These are phyloP conservation scores for Tachina fera DNA, from an alignment of 2,888 invertebrate species.

Conservation along the genomic window DNA sequence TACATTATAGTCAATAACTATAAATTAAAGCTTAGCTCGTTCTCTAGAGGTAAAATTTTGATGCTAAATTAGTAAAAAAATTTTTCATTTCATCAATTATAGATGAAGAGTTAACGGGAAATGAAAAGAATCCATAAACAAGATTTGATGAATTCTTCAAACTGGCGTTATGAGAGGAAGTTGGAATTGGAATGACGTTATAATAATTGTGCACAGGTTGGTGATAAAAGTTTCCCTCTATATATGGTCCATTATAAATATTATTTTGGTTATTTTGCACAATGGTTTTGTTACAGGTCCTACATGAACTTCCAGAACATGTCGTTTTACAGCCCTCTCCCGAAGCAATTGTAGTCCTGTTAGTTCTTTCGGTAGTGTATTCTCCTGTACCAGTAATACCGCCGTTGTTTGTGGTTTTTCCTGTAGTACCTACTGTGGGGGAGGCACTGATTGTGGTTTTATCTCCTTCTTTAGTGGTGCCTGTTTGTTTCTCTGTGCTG, in stretches of 20 bases:
- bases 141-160: background rate
- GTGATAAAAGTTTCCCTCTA: slow-evolving; percentile 33
- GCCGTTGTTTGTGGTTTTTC: background rate
- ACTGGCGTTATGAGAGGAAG: background rate
- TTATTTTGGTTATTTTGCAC: slow-evolving; percentile 42
- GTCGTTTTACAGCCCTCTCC: background rate
- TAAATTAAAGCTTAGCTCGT: background rate
- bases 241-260: slow-evolving; percentile 44
- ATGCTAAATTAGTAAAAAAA: slow-evolving; percentile 1
- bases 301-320: background rate
- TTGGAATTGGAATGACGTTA: slow-evolving; percentile 24
- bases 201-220: slow-evolving; percentile 49
- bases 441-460: background rate
- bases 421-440: background rate
- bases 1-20: background rate
- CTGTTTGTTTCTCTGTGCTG: background rate
- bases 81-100: background rate
- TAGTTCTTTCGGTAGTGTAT: background rate
- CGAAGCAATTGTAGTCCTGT: background rate
- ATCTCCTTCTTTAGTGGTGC: background rate
- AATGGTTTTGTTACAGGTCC: background rate
- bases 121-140: background rate
- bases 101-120: background rate
- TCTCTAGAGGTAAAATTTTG: background rate
- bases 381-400: background rate